Base-by-base conservation (phyloP, 2,113 vertebrate genomes). In the Leptobrachium leishanense region DNA sequence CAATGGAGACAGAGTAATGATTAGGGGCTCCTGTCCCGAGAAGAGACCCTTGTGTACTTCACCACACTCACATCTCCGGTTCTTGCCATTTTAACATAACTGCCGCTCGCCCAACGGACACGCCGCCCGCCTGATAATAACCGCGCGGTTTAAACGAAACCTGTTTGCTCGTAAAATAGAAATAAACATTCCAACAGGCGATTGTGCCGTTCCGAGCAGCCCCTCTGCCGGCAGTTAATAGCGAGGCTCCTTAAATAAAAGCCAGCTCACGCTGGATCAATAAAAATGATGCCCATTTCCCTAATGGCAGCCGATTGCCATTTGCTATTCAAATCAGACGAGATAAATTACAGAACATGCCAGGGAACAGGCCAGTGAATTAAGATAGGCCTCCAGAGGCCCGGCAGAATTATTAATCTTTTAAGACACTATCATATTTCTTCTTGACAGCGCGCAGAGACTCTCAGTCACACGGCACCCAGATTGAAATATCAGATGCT, bases 391-490 rank as follows among this genome's bases (percentile, higher is more conserved):
- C 93, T 93, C 93, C 91, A 91, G 93, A 93, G 93, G 91, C 92
- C 90, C 89, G 90, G 91, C 85, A 86, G 91, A 89, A 92, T 93
- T 94, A 94, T 94, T 94, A 94, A 94, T 94, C 93, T 94, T 94
- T 94, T 94, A 93, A 94, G 93, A 94, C 93, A 93, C 91, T 92
- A 93, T 94, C 92, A 94, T 94, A 94, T 94, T 94, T 94, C 93
- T 94, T 94, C 91, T 90, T 93, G 92, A 94, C 92, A 93, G 92
- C 88, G 86, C 91, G 89, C 88, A 89, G 91, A 93, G 90, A 92
- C 87, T 90, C 90, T 91, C 90, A 94, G 92, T 92, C 93, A 93
- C 87, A 88, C 92, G 91, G 92, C 90, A 91, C 89, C 92, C 91
- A 93, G 92, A 94, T 93, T 94, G 92, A 94, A 94, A 94, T 94